Base-by-base conservation (phyloP, 2,113 vertebrate species). In the Coregonus clupeaformis region DNA sequence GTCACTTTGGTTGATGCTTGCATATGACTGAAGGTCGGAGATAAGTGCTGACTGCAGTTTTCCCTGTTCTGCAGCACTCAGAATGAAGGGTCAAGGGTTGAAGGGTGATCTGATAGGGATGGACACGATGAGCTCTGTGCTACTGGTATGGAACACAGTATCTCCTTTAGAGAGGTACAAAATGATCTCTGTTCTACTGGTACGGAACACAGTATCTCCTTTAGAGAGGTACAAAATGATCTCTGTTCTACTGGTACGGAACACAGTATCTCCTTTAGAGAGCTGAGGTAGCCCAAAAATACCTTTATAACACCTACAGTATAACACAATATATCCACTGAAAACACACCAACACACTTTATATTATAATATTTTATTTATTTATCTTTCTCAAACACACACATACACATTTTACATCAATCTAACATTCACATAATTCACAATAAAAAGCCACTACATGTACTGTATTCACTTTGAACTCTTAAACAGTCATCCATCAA, bases 1-100 rank as follows among this genome's bases (percentile, higher is more conserved):
- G 68, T 69, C n/a, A 24, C 68, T 52, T 22, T 69, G 45, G 14
- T 49, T 52, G 13, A 49, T 42, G 68, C 47, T 69, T n/a, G n/a
- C 36, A 68, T 68, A 45, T 47, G 32, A 22, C 27, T n/a, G 45
- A 69, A 69, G 68, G 42, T 49, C 42, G 16, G 45, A 69, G 45
- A 69, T 69, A 52, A 69, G 42, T 6, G 45, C 22, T 69, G 67
- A 68, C 67, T 42, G 62, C 24, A 45, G 67, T 69, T 42, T 49
- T 52, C 20, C 7, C 12, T 69, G 68, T 49, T 49, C 68, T 69
- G 45, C 12, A 49, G 45, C 68, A 14, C 6, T 20, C 66, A 30
- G 20, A 68, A 13, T 49, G 18, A 16, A 36, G 45, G 42, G 68
- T 69, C 68, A 69, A 69, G 25, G 22, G 45, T 69, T 12, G 20